Evolutionary conservation across 2,113 vertebrate genomes (phyloP), one percentile per base, ranked within the genome.

Genomic region (Archocentrus centrarchus): DNA sequence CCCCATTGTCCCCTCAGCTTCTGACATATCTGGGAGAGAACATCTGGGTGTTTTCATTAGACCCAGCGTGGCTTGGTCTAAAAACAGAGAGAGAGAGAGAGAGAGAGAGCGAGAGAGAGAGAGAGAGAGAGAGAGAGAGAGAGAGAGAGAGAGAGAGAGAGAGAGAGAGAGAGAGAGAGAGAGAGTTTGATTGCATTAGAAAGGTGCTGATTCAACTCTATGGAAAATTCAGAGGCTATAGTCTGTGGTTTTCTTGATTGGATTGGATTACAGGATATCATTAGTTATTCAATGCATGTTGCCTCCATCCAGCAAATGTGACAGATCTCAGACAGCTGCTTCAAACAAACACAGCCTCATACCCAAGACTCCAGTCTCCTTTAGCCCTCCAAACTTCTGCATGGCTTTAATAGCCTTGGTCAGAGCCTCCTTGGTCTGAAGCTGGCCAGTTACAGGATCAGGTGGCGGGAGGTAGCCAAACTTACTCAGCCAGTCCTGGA

Each of bases 11-110:
- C 17, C 82, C 11, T 94, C 94, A 0, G 80, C 6, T 0, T 85
- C 35, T 0, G 93, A 41, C 6, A 99, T 83, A 93, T 99, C 98
- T 0, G 98, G 98, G 75, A 99, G 94, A 3, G 98, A 99, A 87
- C 98, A 99, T 64, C 98, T 97, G 8, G 98, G 98, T 0, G 97
- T 98, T 92, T 96, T 97, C 98, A 99, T 99, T 59, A 98, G 93
- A 2, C 96, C 95, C 87, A 99, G 82, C 0, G 98, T 99, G 83
- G 97, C 97, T 90, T 96, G 95, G 2, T 99, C 98, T 99, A 60
- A 9, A 79, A 57, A 63, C n/a, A n/a, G 79, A n/a, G 80, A 4
- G 27, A 32, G 3, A 84, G 35, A 53, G 37, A 66, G 37, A 7
- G 63, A 44, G 39, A 10, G 17, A 17, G 39, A 47, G 13, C 17